Base-by-base conservation (phyloP, 2,113 vertebrate genomes). In the Hemichromis elongatus region DNA sequence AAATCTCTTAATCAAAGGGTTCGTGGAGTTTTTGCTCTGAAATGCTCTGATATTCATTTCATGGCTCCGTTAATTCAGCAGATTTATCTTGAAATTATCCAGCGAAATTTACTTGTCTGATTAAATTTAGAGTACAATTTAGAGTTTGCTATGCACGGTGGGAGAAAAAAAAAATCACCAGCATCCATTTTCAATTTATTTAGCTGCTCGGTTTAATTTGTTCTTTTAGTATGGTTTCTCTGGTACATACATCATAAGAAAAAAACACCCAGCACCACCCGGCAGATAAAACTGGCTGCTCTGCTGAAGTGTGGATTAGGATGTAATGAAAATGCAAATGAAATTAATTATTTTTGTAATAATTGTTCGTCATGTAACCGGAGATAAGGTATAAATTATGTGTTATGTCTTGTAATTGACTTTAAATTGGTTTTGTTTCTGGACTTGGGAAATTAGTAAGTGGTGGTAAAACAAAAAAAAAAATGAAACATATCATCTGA, bases 311-410 rank as follows among this genome's bases (percentile, higher is more conserved):
- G 50, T 35, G 55, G 24, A 61, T 57, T 35, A 42, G 26, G 66
- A 81, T 83, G 28, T 63, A 79, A 87, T 89, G 61, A 79, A 88
- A 92, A 91, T 89, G 75, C 52, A 56, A 92, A 91, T 86, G 2
- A n/a, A 55, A 73, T 84, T n/a, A 59, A 86, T 91, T 54, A 26
- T 75, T 79, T 63, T 81, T 70, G 7, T 78, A 45, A 50, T 85
- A 85, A 81, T 57, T 63, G 45, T 16, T 54, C 24, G 50, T 87
- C 81, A 83, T 79, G 40, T 77, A 42, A 85, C 19, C 26, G n/a
- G 79, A 85, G 80, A 90, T 91, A 79, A 82, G 78, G 50, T 33
- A 33, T 54, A 55, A 79, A 77, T 47, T 3, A 35, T 79, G 53
- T 73, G 70, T 68, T 82, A 75, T 54, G 80, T 30, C 45, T 81